These are phyloP conservation scores for Dryobota labecula DNA, from an alignment of 2,888 invertebrate genomes.

Conservation along the genomic window DNA sequence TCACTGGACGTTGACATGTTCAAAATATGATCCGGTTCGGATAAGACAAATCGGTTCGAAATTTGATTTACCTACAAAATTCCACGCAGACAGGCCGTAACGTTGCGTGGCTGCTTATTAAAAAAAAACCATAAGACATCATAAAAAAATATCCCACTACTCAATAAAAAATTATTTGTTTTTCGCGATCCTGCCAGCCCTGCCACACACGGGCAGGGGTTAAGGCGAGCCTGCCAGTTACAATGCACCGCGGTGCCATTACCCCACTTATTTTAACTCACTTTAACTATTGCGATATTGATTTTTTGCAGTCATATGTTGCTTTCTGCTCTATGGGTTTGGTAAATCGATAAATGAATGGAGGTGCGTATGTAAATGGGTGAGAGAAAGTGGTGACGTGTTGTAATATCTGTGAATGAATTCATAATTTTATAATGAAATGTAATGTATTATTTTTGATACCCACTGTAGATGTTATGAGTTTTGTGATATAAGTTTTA, in stretches of 20 bases:
- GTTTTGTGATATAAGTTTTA: neutral
- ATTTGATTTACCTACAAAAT: too few relatives aligned
- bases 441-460: neutral
- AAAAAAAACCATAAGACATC: neutral
- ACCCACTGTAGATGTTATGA: neutral
- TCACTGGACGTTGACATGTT: too few relatives aligned
- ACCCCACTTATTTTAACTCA: conserved; percentile 87
- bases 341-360: conserved; percentile 51
- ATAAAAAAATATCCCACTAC: neutral
- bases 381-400: neutral
- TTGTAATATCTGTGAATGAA: too few relatives aligned
- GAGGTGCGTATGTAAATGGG: conserved; percentile 1
- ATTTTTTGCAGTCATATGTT: conserved; percentile 84
- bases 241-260: conserved; percentile 83
- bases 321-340: conserved; percentile 48
- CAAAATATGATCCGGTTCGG: neutral
- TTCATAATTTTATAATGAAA: neutral
- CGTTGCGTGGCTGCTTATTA: too few relatives aligned
- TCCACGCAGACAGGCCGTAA: neutral
- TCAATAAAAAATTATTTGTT: conserved; percentile 7
- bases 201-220: conserved; percentile 65
- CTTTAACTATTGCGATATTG: conserved; percentile 85
- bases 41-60: neutral
- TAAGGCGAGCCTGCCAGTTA: conserved; percentile 72
- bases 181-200: conserved; percentile 64